These are phyloP conservation scores for Myathropa florea DNA, from an alignment of 2,888 invertebrate species.

Conservation along the genomic window DNA sequence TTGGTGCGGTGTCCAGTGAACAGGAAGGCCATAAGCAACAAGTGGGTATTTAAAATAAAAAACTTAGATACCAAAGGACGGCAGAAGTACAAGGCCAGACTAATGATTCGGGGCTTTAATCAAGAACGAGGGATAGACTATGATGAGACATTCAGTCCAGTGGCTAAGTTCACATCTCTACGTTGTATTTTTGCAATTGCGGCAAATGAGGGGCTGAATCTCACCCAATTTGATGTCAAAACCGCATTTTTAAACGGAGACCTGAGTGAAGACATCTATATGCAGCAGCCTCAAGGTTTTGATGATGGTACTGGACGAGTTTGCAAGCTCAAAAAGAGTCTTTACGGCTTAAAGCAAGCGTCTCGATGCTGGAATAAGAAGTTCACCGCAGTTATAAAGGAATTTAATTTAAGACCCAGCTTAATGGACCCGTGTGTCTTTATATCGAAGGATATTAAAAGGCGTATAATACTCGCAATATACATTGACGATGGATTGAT, in stretches of 20 bases:
- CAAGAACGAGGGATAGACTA: conserved; percentile 74
- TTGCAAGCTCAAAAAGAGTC: conserved; percentile 63
- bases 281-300: conserved; percentile 63
- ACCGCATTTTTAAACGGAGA: too few species aligned
- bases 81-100: conserved; percentile 72
- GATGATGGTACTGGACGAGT: conserved; percentile 69
- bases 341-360: conserved; percentile 73
- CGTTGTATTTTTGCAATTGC: conserved; percentile 69
- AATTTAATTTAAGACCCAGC: conserved; percentile 69
- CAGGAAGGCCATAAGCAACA: conserved; percentile 69
- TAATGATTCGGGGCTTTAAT: conserved; percentile 74
- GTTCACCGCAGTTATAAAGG: conserved; percentile 70
- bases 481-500: conserved; percentile 74
- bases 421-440: conserved; percentile 73
- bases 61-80: background rate
- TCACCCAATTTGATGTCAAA: conserved; percentile 63
- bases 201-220: conserved; percentile 35
- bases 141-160: conserved; percentile 75
- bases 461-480: conserved; percentile 67
- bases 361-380: conserved; percentile 72
- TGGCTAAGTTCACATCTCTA: conserved; percentile 72
- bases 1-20: conserved; percentile 48
- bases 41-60: conserved; percentile 74
- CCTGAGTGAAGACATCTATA: conserved; percentile 56
- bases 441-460: conserved; percentile 48